Percentiles rank a stretch among this genome's conserved stretches.
Conservation (phyloP, 2,888 invertebrate species). For the Cheilosia impressa region DNA sequence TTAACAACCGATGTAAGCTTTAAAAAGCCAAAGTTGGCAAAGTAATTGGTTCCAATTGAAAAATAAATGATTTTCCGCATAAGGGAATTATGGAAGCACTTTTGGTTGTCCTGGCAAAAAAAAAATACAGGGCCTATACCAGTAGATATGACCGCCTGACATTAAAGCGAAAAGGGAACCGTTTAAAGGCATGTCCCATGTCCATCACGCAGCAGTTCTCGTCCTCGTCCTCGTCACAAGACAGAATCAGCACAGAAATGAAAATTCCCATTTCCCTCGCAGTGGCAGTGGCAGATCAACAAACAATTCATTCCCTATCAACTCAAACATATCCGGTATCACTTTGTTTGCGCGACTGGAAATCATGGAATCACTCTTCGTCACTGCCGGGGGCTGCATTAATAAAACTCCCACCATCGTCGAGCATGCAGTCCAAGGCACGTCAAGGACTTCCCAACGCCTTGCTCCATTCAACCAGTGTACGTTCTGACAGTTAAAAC, state of each 20-base stretch:
- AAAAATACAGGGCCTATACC: too few species aligned
- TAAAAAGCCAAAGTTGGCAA: not conserved
- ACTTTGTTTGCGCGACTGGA: slow-evolving; percentile 17
- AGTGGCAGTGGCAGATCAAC: not conserved
- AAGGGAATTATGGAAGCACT: too few species aligned
- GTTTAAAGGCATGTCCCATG: too few species aligned
- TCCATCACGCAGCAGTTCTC: too few species aligned
- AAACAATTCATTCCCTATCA: slow-evolving; percentile 46
- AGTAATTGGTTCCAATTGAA: not conserved
- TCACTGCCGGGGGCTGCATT: slow-evolving; percentile 54
- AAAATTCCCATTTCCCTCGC: not conserved
- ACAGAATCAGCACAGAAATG: too few species aligned
- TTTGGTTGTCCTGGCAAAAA: too few species aligned
- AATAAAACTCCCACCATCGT: slow-evolving; percentile 36
- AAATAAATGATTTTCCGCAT: not conserved
- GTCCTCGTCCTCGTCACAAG: too few species aligned
- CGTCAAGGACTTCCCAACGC: not conserved
- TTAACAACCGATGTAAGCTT: not conserved
- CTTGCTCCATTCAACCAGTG: slow-evolving; percentile 15
- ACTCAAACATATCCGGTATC: slow-evolving; percentile 40
- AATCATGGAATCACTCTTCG: slow-evolving; percentile 55
- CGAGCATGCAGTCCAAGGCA: not conserved
- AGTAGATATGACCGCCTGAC: too few species aligned
- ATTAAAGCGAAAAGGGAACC: too few species aligned
- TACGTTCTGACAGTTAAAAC: too few species aligned